These are phyloP conservation scores for Drosophila quasianomalipes DNA, from an alignment of 2,888 invertebrate genomes.

Conservation along the genomic window DNA sequence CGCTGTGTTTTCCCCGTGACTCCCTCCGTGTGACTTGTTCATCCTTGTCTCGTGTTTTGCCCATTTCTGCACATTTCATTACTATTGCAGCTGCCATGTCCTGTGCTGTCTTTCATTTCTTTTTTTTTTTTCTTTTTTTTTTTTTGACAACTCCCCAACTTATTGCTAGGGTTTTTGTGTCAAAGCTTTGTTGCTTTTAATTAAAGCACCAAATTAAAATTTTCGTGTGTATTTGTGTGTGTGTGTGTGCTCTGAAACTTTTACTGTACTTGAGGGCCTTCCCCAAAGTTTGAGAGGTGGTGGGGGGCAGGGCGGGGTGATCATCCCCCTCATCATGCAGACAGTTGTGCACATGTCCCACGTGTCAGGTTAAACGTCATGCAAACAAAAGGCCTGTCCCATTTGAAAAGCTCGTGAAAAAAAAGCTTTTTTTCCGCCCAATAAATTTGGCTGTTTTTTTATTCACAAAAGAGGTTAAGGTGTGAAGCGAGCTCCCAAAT, in stretches of 20 bases:
- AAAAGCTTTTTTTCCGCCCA: conserved; percentile 75
- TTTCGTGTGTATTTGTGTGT: conserved; percentile 39
- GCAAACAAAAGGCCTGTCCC: conserved; percentile 71
- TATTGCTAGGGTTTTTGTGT: conserved; percentile 45
- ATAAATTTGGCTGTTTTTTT: conserved; percentile 56
- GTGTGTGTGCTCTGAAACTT: conserved; percentile 49
- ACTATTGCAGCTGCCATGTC: conserved; percentile 17
- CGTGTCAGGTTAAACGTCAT: conserved; percentile 76
- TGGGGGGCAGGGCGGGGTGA: not conserved
- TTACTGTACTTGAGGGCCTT: conserved; percentile 30
- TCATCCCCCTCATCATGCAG: conserved; percentile 30
- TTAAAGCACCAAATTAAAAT: conserved; percentile 75
- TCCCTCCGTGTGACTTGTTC: not conserved
- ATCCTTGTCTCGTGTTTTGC: conserved; percentile 4
- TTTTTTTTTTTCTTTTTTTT: not conserved
- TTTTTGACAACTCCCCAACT: conserved; percentile 22
- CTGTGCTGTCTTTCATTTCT: not conserved
- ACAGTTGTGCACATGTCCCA: conserved; percentile 66
- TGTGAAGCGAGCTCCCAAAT: conserved; percentile 51
- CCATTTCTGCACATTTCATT: conserved; percentile 30
- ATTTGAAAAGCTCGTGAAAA: conserved; percentile 57
- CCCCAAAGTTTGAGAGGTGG: no score
- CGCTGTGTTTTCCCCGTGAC: not conserved
- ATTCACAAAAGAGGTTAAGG: conserved; percentile 54
- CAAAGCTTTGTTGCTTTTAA: conserved; percentile 70